These are phyloP conservation scores for Spilarctia lutea DNA, from an alignment of 2,888 invertebrate species.

Conservation along the genomic window DNA sequence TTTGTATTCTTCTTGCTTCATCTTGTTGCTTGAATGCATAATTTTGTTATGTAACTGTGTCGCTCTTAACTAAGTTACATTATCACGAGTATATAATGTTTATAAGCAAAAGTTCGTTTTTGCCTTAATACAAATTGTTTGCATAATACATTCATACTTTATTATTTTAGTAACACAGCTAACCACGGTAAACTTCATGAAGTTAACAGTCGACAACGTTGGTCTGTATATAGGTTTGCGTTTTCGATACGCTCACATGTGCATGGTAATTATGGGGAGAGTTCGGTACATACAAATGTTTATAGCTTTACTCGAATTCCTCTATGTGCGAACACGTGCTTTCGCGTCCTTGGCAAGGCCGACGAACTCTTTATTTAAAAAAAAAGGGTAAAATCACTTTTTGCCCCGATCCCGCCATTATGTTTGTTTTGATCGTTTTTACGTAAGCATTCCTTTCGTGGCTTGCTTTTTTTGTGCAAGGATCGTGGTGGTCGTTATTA, in stretches of 20 bases:
- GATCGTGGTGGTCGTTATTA: constrained; percentile 68
- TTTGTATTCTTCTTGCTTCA: neutral
- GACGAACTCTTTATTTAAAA: constrained; percentile 73
- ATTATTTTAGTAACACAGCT: constrained; percentile 32
- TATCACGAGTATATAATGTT: neutral
- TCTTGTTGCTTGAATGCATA: constrained; percentile 12
- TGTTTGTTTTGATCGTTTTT: constrained; percentile 84
- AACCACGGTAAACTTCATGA: constrained; percentile 23
- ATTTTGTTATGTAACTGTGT: constrained; percentile 15
- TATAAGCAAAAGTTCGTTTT: neutral
- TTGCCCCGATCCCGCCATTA: constrained; percentile 72
- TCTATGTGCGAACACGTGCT: constrained; percentile 77
- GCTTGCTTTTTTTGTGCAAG: constrained; percentile 62
- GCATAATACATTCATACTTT: constrained; percentile 29
- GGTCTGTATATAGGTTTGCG: constrained; percentile 45
- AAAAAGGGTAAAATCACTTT: constrained; percentile 68
- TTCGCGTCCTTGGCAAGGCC: constrained; percentile 80
- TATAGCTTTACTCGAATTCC: constrained; percentile 67
- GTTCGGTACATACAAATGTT: constrained; percentile 51
- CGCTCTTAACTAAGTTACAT: neutral
- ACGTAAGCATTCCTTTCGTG: constrained; percentile 73
- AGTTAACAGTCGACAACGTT: constrained; percentile 46
- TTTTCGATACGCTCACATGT: constrained; percentile 36
- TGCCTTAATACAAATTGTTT: constrained; percentile 12
- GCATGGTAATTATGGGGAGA: constrained; percentile 26